Evolutionary conservation across 2,797 vertebrate species (phyloP).

Genomic region (Artibeus jamaicensis): DNA sequence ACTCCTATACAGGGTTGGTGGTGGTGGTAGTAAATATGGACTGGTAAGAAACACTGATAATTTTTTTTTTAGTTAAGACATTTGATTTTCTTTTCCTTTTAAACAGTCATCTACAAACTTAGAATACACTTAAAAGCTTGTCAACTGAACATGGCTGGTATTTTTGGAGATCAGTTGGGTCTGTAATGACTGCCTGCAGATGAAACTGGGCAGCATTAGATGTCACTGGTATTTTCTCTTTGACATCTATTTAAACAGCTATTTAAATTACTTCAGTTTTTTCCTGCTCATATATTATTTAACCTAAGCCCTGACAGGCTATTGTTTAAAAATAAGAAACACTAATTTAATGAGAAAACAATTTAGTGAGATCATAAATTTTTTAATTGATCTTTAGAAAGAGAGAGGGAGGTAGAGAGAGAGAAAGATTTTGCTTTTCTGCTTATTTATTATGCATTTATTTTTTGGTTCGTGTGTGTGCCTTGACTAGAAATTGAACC

Average conservation of each 20-base stretch:
- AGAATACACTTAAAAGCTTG: background rate
- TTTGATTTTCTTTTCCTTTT: background rate
- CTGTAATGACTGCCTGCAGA: no score
- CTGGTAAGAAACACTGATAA: background rate
- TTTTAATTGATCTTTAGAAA: background rate
- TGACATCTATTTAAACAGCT: background rate
- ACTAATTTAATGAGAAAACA: background rate
- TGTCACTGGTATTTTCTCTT: background rate
- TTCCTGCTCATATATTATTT: background rate
- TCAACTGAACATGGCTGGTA: background rate
- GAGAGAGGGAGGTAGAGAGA: background rate
- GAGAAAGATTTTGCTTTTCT: background rate
- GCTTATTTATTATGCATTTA: background rate
- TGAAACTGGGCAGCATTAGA: background rate
- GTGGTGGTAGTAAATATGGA: background rate
- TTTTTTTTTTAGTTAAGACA: background rate
- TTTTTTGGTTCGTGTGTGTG: background rate
- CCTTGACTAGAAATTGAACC: background rate
- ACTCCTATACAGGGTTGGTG: background rate
- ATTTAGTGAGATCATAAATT: background rate
- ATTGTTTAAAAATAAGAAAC: background rate
- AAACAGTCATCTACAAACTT: background rate
- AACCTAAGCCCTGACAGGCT: background rate
- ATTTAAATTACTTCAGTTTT: background rate
- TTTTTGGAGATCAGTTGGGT: background rate